These are phyloP conservation scores for Aselliscus stoliczkanus DNA, from an alignment of 2,797 vertebrate genomes.

Conservation along the genomic window DNA sequence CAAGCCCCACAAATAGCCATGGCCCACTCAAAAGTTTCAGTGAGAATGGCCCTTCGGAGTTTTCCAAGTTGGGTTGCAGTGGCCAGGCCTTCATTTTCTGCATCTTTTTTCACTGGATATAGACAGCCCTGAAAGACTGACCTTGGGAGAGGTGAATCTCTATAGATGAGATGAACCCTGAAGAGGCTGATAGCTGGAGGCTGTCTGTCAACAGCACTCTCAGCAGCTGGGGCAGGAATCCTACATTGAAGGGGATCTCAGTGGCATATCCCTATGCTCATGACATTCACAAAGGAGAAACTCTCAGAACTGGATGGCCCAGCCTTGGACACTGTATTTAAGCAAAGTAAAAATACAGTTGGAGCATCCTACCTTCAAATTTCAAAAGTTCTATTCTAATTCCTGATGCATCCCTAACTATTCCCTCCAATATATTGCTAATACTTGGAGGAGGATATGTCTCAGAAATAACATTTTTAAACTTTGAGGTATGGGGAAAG, in stretches of 20 bases:
- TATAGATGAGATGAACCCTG: neutral
- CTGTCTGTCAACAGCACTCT: neutral
- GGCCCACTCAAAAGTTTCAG: neutral
- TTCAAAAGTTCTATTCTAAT: constrained; percentile 25
- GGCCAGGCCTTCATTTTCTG: neutral
- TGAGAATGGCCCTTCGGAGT: neutral
- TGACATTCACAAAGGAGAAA: neutral
- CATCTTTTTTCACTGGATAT: neutral
- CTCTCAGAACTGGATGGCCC: neutral
- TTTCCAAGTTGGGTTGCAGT: neutral
- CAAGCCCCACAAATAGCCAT: neutral
- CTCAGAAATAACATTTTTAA: constrained; percentile 36
- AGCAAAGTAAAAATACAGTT: neutral
- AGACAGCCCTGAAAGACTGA: neutral
- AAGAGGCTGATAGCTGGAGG: neutral
- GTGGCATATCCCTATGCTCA: neutral
- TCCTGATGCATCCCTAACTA: neutral
- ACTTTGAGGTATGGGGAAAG: neutral
- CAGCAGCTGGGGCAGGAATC: neutral
- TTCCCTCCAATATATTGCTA: neutral
- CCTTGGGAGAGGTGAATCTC: neutral
- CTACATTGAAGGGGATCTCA: neutral
- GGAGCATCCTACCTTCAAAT: constrained; percentile 15
- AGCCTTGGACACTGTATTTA: neutral
- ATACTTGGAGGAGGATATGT: neutral